phyloP scores from a whole-genome alignment of 1,140 invertebrate species.

The Drosophila biarmipes region DNA sequence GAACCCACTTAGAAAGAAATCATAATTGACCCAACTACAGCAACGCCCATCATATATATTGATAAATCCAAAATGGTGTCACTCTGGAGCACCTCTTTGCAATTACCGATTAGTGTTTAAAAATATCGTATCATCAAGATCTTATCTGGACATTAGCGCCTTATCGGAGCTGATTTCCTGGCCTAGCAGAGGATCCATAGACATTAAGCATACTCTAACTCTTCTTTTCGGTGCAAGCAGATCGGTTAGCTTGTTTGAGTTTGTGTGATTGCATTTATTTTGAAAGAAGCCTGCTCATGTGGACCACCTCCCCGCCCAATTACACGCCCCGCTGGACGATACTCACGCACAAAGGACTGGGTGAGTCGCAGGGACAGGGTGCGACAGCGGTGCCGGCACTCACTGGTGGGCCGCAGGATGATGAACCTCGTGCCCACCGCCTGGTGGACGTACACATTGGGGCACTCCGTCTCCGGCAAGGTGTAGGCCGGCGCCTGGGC shows the following conservation, averaged over 20 bases:
- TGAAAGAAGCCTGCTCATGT: background rate
- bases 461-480: slow-evolving; percentile 89
- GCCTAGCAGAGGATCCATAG: background rate
- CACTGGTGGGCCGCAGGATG: slow-evolving; percentile 88
- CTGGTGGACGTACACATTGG: slow-evolving; percentile 89
- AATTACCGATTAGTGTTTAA: background rate
- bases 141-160: background rate
- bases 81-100: background rate
- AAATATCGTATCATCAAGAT: background rate
- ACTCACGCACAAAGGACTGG: slow-evolving; percentile 88
- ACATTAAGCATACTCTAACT: background rate
- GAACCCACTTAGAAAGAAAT: background rate
- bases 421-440: slow-evolving; percentile 87
- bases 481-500: slow-evolving; percentile 86
- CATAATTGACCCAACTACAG: background rate
- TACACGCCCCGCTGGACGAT: background rate
- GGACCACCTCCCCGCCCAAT: background rate
- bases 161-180: background rate
- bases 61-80: background rate
- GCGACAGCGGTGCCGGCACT: slow-evolving; percentile 87
- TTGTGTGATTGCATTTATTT: no score
- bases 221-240: background rate
- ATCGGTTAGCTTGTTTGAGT: background rate
- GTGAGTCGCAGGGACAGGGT: slow-evolving; percentile 87
- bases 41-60: background rate